Base-by-base conservation (phyloP, 2,888 invertebrate genomes). In the Seladonia tumulorum region DNA sequence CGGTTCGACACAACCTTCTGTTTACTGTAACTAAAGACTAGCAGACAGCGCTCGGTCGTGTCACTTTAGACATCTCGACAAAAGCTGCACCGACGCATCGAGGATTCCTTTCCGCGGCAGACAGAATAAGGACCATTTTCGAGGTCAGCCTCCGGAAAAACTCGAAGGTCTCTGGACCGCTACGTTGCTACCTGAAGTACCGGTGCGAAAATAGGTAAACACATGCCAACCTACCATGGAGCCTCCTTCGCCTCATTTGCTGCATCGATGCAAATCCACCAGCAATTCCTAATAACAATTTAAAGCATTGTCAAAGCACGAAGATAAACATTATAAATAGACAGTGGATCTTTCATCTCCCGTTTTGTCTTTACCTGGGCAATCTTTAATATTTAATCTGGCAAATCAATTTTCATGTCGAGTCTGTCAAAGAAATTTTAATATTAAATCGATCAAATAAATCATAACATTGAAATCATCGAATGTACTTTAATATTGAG, bases 71-170 rank as follows among this genome's bases (percentile, higher is more conserved):
- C 53, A 84, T 79, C 87, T 90, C 88, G 89, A 90, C 73, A 76
- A 83, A 72, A 83, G 84, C 84, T 89, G 84, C 89, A 85, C 88
- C 90, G 88, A 91, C 89, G 89, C 87, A 91, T 89, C 90, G 89
- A 89, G 87, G 85, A 83, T 81, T 87, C 84, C 87, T 74, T 87
- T 82, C 79, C 63, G 47, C n/a, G 75, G 76, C 72, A 29, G 71
- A 81, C 80, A 66, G 74, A 60, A 25, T 16, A 45, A 81, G 72
- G 76, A 77, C 73, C 42, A 63, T 81, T 90, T 87, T 87, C 86
- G 87, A 89, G 87, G 88, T 88, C 86, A 83, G 81, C 79, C 81
- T 87, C 85, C 81, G 85, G 83, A 29, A 86, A 90, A 91, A 88
- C 71, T 88, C 16, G 73, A 82, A 87, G 85, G 83, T 79, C 81